Percentiles rank a stretch among this genome's conserved stretches.
These are phyloP conservation scores for Acanthurus tractus DNA, from an alignment of 2,797 vertebrate species.

Conservation along the genomic window DNA sequence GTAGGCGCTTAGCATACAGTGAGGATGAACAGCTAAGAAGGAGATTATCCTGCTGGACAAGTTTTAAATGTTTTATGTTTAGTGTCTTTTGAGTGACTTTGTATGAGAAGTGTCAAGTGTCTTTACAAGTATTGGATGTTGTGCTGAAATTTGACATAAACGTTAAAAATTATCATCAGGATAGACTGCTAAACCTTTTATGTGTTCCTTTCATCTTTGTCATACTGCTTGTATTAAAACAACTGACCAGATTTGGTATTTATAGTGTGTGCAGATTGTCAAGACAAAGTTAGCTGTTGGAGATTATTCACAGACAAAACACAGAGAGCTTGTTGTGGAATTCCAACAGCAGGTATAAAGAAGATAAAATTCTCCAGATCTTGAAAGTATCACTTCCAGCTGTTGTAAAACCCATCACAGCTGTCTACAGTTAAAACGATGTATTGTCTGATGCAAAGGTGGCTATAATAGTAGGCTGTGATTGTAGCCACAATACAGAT, in stretches of 20 bases:
- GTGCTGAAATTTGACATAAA: background rate
- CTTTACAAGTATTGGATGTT: background rate
- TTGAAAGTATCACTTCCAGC: slow-evolving; percentile 79
- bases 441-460: slow-evolving; percentile 81
- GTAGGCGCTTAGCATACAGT: too few species aligned
- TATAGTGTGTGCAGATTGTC: slow-evolving; percentile 41
- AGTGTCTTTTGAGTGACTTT: too few species aligned
- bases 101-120: too few species aligned
- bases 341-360: slow-evolving; percentile 59
- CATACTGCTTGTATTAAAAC: slow-evolving; percentile 1
- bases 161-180: background rate
- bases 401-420: slow-evolving; percentile 77
- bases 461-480: slow-evolving; percentile 73
- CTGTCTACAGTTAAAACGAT: slow-evolving; percentile 74
- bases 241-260: slow-evolving; percentile 1
- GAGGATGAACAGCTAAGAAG: too few species aligned
- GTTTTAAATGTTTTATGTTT: too few species aligned
- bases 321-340: slow-evolving; percentile 66
- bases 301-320: slow-evolving; percentile 78
- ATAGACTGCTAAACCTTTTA: background rate
- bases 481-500: slow-evolving; percentile 89
- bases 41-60: too few species aligned
- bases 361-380: slow-evolving; percentile 72
- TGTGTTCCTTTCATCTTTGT: background rate
- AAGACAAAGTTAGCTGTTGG: slow-evolving; percentile 55